A percentile compares a stretch with the other conserved stretches of the same genome.
phyloP scores from a whole-genome alignment of 1,140 invertebrate genomes.

The Episyrphus balteatus region DNA sequence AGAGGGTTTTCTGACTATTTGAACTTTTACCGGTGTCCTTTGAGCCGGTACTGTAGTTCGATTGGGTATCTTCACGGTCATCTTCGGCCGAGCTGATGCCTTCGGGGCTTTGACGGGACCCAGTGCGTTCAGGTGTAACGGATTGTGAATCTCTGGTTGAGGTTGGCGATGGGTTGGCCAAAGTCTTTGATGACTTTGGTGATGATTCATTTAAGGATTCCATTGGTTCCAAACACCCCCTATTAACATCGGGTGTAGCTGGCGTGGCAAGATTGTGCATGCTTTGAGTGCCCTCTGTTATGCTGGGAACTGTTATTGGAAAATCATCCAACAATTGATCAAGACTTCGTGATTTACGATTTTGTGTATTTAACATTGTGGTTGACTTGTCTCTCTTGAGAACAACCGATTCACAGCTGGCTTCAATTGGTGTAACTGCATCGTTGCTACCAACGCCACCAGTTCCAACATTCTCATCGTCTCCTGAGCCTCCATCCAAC shows the following conservation, averaged over 20 bases:
- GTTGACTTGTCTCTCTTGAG: conserved; percentile 17
- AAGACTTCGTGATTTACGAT: conserved; percentile 52
- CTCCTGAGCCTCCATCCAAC: conserved; percentile 23
- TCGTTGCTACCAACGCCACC: conserved; percentile 1
- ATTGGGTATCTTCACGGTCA: conserved; percentile 22
- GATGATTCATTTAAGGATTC: conserved; percentile 3
- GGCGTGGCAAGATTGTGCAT: conserved; percentile 34
- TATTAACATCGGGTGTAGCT: conserved; percentile 20
- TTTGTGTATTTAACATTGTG: conserved; percentile 18
- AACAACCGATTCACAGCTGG: conserved; percentile 9
- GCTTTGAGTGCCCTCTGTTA: conserved; percentile 32
- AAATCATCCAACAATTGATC: conserved; percentile 49
- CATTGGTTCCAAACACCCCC: conserved; percentile 12
- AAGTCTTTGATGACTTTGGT: not conserved
- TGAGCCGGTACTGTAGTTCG: conserved; percentile 5
- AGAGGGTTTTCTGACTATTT: conserved; percentile 42
- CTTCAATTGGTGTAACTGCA: not conserved
- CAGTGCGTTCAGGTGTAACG: conserved; percentile 3
- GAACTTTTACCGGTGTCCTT: not conserved
- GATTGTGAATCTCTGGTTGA: conserved; percentile 10
- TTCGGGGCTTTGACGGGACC: conserved; percentile 24
- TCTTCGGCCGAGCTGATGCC: conserved; percentile 32
- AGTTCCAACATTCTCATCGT: conserved; percentile 10
- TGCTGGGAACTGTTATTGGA: conserved; percentile 27
- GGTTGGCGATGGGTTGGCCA: not conserved